Conservation (phyloP, 2,888 invertebrate species). For the Clostera curtula region DNA sequence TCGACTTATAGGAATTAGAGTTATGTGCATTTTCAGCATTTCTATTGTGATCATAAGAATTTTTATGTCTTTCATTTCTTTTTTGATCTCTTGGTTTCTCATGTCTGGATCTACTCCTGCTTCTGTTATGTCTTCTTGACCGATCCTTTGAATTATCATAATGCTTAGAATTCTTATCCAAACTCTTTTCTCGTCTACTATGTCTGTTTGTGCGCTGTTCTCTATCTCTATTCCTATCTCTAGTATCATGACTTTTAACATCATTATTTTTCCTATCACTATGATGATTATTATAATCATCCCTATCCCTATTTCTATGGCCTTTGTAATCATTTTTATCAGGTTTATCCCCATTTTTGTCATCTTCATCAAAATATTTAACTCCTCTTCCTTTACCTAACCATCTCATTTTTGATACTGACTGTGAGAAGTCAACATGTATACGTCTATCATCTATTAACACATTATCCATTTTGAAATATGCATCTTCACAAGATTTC, state of each 20-base stretch:
- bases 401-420: slow-evolving; percentile 96
- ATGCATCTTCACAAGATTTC: slow-evolving; percentile 96
- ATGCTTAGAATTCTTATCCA: slow-evolving; percentile 5
- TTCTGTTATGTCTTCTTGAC: slow-evolving; percentile 41
- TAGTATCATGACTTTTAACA: slow-evolving; percentile 34
- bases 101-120: slow-evolving; percentile 9
- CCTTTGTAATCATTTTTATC: slow-evolving; percentile 19
- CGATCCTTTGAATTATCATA: slow-evolving; percentile 29
- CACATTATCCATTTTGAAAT: slow-evolving; percentile 99
- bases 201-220: slow-evolving; percentile 17
- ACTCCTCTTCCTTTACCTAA: slow-evolving; percentile 90
- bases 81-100: slow-evolving; percentile 19
- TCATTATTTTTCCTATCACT: slow-evolving; percentile 23
- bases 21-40: slow-evolving; percentile 11
- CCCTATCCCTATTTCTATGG: slow-evolving; percentile 22
- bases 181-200: slow-evolving; percentile 11
- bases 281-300: slow-evolving; percentile 18
- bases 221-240: slow-evolving; percentile 19
- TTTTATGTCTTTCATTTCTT: slow-evolving; percentile 9
- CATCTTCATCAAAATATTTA: slow-evolving; percentile 65
- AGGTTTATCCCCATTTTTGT: slow-evolving; percentile 21
- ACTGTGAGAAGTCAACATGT: slow-evolving; percentile 99
- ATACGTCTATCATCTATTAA: slow-evolving; percentile 98
- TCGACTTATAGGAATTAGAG: slow-evolving; percentile 10
- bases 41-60: slow-evolving; percentile 8